Base-by-base conservation (phyloP, 2,797 vertebrate species). In the Cottoperca gobio region DNA sequence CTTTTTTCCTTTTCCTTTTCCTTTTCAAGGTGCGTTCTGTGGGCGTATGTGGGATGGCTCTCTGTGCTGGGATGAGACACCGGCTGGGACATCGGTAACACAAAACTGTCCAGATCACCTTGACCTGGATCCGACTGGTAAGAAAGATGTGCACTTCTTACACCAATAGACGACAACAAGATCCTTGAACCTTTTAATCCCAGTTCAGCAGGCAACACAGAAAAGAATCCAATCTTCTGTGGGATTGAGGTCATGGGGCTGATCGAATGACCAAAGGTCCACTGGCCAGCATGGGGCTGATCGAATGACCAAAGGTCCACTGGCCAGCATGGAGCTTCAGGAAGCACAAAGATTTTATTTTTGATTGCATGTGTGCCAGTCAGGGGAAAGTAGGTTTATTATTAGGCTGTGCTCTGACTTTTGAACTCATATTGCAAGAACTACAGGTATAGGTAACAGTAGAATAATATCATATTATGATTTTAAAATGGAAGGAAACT, bases 11-110 rank as follows among this genome's bases (percentile, higher is more conserved):
- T 42, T 60, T 12, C 3, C 6, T 54, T n/a, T n/a, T 52, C 53
- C 10, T 21, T 31, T 14, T 52, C 0, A 24, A 99, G 98, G 95
- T 71, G 75, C 78, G 0, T 96, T 94, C 69, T 99, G 98, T 93
- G 94, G 93, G 73, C 93, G 91, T 3, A 95, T 96, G 0, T 99
- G 98, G 98, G 98, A 99, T 5, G 98, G 97, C 49, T 95, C 95
- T 93, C 65, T 98, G 60, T 99, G 98, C 81, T 99, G 98, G 98
- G 96, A 96, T 0, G 96, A 98, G 83, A 96, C 97, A 0, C 95
- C 95, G 1, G 95, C 95, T 39, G 97, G 96, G 70, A 94, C 86
- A 0, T 73, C 92, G 2, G 89, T 95, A 46, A 94, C 93, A 33
- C 96, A 97, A 86, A 92, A 91, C 80, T 99, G 98, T 81, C 97